Conservation (phyloP, 2,888 invertebrate genomes). For the Thereva nobilitata region DNA sequence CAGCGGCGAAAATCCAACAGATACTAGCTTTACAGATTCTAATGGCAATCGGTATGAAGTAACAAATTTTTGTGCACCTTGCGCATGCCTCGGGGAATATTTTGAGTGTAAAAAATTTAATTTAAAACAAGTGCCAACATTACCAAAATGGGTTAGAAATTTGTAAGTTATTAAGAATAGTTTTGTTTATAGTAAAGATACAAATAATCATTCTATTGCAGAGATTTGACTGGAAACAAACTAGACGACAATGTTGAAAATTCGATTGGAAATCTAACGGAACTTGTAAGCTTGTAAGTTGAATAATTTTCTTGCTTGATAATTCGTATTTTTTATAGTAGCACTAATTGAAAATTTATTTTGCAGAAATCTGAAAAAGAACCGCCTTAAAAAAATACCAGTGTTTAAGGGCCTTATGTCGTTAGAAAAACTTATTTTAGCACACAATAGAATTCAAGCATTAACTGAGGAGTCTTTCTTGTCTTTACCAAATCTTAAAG, state of each 20-base stretch:
- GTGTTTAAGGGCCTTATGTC: constrained; percentile 77
- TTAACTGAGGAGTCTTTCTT: constrained; percentile 87
- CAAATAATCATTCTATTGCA: constrained; percentile 51
- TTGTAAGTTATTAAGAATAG: constrained; percentile 63
- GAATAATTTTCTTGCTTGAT: constrained; percentile 38
- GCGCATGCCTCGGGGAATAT: constrained; percentile 72
- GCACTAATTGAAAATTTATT: background rate
- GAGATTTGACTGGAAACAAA: constrained; percentile 65
- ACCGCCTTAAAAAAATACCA: constrained; percentile 77
- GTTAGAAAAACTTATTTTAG: constrained; percentile 75
- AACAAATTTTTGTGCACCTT: constrained; percentile 63
- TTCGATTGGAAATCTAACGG: constrained; percentile 59
- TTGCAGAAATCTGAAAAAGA: constrained; percentile 69
- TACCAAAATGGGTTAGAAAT: constrained; percentile 76
- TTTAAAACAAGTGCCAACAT: constrained; percentile 70
- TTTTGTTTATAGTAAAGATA: constrained; percentile 1
- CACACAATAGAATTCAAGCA: constrained; percentile 77
- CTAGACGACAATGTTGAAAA: constrained; percentile 60
- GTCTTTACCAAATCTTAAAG: constrained; percentile 63
- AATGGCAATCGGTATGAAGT: too few species aligned
- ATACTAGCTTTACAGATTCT: too few species aligned
- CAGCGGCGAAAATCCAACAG: too few species aligned
- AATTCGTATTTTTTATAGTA: background rate
- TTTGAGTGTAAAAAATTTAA: constrained; percentile 77
- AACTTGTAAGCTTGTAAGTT: constrained; percentile 61